These are phyloP conservation scores for Sycophaga agraensis DNA, from an alignment of 1,140 invertebrate species.

Conservation along the genomic window DNA sequence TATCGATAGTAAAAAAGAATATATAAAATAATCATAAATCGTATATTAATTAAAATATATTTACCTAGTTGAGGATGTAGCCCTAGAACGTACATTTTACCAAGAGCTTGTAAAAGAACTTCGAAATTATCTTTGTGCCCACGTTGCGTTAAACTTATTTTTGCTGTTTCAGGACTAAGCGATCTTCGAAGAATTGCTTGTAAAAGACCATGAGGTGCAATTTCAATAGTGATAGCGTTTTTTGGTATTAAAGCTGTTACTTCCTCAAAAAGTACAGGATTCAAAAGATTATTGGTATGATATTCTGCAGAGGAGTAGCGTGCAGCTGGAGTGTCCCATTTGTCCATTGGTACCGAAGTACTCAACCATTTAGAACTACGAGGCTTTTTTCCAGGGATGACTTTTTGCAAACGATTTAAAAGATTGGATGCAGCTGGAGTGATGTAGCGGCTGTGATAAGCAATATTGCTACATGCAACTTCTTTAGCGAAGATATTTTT, in stretches of 20 bases:
- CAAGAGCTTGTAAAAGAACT: conserved; percentile 72
- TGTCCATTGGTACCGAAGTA: conserved; percentile 74
- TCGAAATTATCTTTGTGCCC: conserved; percentile 71
- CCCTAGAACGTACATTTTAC: conserved; percentile 69
- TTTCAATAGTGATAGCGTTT: conserved; percentile 79
- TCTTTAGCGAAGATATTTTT: conserved; percentile 76
- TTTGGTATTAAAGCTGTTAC: conserved; percentile 73
- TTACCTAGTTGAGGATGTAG: conserved; percentile 60
- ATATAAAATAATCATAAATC: no score
- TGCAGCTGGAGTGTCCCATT: conserved; percentile 72
- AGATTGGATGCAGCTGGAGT: conserved; percentile 66
- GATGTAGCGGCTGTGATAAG: conserved; percentile 76
- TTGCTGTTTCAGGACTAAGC: conserved; percentile 61
- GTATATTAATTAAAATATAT: background rate
- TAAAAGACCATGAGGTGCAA: conserved; percentile 80
- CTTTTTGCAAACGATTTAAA: conserved; percentile 69
- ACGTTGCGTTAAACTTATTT: conserved; percentile 79
- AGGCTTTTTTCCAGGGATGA: conserved; percentile 69
- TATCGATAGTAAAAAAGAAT: no score
- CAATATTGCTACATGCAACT: conserved; percentile 69
- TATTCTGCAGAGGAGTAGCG: conserved; percentile 84
- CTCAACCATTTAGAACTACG: conserved; percentile 83
- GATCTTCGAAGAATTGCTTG: conserved; percentile 68
- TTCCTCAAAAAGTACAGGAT: conserved; percentile 84
- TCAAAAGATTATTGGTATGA: conserved; percentile 88